phyloP scores from a whole-genome alignment of 2,888 invertebrate genomes.

The Cremastinae sp. region DNA sequence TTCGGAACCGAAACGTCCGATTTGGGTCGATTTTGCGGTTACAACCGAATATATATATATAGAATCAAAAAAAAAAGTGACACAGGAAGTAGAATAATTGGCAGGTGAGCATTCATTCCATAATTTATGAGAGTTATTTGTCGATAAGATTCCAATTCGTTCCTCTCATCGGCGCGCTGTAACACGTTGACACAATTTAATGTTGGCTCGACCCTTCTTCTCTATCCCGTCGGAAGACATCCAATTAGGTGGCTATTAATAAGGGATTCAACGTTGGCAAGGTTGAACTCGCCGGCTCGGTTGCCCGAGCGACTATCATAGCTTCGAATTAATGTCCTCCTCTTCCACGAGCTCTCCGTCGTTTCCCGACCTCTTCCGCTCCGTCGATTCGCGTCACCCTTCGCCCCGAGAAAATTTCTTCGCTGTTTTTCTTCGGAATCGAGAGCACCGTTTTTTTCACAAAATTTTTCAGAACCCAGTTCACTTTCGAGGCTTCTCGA shows the following conservation, averaged over 20 bases:
- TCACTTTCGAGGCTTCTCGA: background rate
- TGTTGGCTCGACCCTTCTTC: conserved; percentile 48
- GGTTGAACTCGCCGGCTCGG: conserved; percentile 9
- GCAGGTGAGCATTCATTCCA: conserved; percentile 16
- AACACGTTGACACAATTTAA: conserved; percentile 64
- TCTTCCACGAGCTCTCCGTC: conserved; percentile 19
- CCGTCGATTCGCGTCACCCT: conserved; percentile 4
- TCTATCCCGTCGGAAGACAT: conserved; percentile 66
- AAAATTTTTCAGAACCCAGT: background rate
- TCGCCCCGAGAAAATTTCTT: too few species aligned
- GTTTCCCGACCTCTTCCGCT: conserved; percentile 1
- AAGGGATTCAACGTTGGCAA: conserved; percentile 67
- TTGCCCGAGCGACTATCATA: conserved; percentile 23
- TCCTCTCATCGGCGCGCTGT: conserved; percentile 6
- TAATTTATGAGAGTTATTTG: too few species aligned
- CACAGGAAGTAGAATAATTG: background rate
- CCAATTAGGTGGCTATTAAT: conserved; percentile 76
- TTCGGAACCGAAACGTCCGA: too few species aligned
- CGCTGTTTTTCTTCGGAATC: too few species aligned
- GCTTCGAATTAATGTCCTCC: conserved; percentile 32
- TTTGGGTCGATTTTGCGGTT: conserved; percentile 21
- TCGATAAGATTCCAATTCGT: background rate
- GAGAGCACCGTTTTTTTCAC: too few species aligned
- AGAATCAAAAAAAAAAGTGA: background rate
- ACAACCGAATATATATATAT: background rate